phyloP scores from a whole-genome alignment of 2,113 vertebrate genomes.

The Sclerurus mexicanus region DNA sequence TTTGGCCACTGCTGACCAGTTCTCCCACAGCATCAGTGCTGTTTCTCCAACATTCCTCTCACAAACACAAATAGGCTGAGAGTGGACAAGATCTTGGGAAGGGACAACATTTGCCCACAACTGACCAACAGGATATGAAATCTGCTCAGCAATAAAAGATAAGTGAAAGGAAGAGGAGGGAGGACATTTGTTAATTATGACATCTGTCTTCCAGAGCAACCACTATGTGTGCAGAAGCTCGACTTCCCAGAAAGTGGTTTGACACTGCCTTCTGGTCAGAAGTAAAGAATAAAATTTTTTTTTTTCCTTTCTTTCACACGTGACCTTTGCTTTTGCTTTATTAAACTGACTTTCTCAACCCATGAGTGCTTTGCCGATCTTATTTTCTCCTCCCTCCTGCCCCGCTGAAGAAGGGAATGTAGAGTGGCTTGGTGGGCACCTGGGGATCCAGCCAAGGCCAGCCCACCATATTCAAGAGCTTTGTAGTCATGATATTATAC shows the following conservation, averaged over 20 bases:
- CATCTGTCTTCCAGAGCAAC: not conserved
- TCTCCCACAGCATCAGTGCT: accelerated
- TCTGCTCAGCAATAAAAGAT: not conserved
- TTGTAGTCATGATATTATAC: not conserved
- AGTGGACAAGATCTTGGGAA: not conserved
- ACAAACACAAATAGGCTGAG: not conserved
- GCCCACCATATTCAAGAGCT: not conserved
- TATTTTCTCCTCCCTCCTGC: not conserved
- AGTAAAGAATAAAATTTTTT: not conserved
- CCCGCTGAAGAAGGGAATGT: not conserved
- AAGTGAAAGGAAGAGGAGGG: not conserved
- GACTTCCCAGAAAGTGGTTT: not conserved
- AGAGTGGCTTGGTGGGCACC: too few species aligned
- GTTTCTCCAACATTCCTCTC: not conserved
- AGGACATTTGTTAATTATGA: accelerated
- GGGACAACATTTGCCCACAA: not conserved
- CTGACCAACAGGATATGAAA: too few species aligned
- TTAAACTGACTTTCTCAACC: not conserved
- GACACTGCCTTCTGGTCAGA: not conserved
- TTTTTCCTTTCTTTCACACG: not conserved
- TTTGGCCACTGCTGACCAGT: not conserved
- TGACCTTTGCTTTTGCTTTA: not conserved
- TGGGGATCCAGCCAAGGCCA: not conserved
- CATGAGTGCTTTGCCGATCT: not conserved
- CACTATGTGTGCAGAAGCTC: accelerated